Evolutionary conservation across 2,888 invertebrate species (phyloP).

Genomic region (Polydrusus tereticollis): DNA sequence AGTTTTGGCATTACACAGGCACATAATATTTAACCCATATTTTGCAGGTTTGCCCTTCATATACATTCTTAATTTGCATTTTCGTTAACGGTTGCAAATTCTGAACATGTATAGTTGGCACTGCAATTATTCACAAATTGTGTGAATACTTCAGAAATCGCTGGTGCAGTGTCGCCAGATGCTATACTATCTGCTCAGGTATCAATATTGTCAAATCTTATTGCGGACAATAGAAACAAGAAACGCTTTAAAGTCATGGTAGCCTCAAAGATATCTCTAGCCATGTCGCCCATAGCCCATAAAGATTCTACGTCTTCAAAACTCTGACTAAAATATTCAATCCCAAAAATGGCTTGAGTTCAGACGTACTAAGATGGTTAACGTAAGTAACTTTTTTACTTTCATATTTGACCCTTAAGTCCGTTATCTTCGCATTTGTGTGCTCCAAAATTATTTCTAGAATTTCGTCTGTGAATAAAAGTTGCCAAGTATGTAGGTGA

Average conservation of each 20-base stretch:
- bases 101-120: conserved; percentile 25
- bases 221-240: conserved; percentile 17
- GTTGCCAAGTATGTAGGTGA: not conserved
- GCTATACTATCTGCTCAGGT: not conserved
- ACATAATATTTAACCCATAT: conserved; percentile 35
- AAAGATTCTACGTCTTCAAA: conserved; percentile 6
- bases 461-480: not conserved
- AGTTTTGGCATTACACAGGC: conserved; percentile 20
- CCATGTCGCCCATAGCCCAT: too few relatives aligned
- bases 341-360: conserved; percentile 27
- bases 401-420: not conserved
- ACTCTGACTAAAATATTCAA: conserved; percentile 21
- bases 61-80: conserved; percentile 26
- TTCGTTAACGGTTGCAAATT: conserved; percentile 23
- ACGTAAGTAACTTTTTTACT: not conserved
- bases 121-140: too few relatives aligned
- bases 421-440: not conserved
- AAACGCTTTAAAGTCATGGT: conserved; percentile 24
- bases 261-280: too few relatives aligned
- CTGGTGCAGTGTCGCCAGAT: conserved; percentile 4
- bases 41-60: conserved; percentile 19
- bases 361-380: not conserved
- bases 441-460: not conserved
- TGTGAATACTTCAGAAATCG: conserved; percentile 11
- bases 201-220: conserved; percentile 19